Conservation (phyloP, 2,113 vertebrate genomes). For the Taxidea taxus region DNA sequence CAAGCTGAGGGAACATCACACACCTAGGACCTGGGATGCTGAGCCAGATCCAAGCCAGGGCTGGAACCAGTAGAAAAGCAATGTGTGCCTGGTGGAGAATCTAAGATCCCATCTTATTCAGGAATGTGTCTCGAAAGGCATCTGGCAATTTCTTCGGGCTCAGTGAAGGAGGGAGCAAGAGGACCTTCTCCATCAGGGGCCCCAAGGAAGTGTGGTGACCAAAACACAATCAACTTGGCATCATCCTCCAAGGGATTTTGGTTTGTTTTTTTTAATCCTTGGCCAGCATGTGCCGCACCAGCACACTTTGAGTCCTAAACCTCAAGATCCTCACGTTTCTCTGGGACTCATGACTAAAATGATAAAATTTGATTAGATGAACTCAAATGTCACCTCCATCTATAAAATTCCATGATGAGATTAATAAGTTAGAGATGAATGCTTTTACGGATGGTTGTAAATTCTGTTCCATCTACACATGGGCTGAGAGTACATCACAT, state of each 20-base stretch:
- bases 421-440: slow-evolving; percentile 58
- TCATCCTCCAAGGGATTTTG: neutral
- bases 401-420: slow-evolving; percentile 54
- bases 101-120: neutral
- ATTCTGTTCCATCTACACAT: slow-evolving; percentile 22
- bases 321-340: slow-evolving; percentile 38
- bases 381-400: slow-evolving; percentile 47
- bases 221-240: neutral
- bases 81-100: rapidly evolving
- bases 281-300: neutral
- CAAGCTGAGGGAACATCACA: neutral
- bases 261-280: neutral
- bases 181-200: neutral
- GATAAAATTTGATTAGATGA: slow-evolving; percentile 57
- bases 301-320: neutral
- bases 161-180: neutral
- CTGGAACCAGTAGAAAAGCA: neutral
- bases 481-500: neutral
- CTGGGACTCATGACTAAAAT: slow-evolving; percentile 1
- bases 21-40: neutral
- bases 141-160: neutral
- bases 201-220: neutral
- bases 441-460: slow-evolving; percentile 60
- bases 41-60: neutral
- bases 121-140: neutral